These are phyloP conservation scores for Subanguina moxae DNA, from an alignment of 1,140 invertebrate species.

Conservation along the genomic window DNA sequence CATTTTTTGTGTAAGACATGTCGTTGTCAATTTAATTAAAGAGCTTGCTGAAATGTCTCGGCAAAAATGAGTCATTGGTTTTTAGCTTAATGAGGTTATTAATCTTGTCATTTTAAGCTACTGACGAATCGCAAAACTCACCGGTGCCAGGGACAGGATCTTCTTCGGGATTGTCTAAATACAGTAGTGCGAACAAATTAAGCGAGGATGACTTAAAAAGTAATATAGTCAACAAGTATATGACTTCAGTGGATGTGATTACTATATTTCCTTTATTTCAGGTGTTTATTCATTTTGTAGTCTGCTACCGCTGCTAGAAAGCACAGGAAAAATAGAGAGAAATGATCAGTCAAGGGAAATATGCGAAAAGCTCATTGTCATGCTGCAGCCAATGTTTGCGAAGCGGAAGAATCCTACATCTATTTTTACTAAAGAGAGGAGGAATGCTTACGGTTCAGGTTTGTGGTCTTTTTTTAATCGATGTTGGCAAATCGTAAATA, in stretches of 20 bases:
- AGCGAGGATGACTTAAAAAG: not conserved
- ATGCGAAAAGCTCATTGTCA: not conserved
- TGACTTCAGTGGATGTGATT: not conserved
- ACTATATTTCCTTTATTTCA: not conserved
- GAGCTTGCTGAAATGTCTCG: not conserved
- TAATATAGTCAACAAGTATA: not conserved
- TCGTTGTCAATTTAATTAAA: not conserved
- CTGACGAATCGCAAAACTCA: not conserved
- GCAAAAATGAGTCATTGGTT: not conserved
- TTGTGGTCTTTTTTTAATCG: not conserved
- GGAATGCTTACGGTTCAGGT: not conserved
- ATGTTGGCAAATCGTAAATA: not conserved
- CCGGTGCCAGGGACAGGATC: not conserved
- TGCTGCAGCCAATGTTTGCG: constrained; percentile 6
- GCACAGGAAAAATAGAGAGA: not conserved
- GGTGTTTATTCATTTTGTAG: constrained; percentile 1
- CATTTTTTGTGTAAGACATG: not conserved
- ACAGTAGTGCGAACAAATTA: not conserved
- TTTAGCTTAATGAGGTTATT: not conserved
- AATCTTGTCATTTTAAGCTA: not conserved
- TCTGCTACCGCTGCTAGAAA: not conserved
- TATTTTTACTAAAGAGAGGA: not conserved
- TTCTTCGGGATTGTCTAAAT: not conserved
- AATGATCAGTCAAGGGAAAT: constrained; percentile 5
- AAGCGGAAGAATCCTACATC: not conserved